Percentiles rank a stretch among this genome's conserved stretches.
Conservation (phyloP, 1,140 invertebrate species). For the Drosophila nigrodunni region DNA sequence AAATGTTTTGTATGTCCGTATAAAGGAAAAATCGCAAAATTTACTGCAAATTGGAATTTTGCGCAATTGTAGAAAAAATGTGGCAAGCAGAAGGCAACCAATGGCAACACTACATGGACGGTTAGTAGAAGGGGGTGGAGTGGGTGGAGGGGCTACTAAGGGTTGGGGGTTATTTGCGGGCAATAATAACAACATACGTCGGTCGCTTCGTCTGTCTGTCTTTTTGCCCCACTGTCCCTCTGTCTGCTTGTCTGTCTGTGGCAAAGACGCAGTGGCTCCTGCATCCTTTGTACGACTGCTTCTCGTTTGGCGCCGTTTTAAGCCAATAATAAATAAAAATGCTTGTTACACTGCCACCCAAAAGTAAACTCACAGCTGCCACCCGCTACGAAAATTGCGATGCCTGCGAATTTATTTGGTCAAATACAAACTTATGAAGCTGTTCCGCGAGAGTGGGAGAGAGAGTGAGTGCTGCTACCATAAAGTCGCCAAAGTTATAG, state of each 20-base stretch:
- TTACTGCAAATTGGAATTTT: slow-evolving; percentile 85
- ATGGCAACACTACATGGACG: slow-evolving; percentile 37
- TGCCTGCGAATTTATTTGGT: slow-evolving; percentile 70
- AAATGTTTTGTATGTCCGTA: slow-evolving; percentile 83
- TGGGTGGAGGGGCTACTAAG: background rate
- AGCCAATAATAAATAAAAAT: slow-evolving; percentile 84
- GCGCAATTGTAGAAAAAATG: slow-evolving; percentile 84
- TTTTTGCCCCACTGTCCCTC: slow-evolving; percentile 23
- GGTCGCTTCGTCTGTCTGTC: slow-evolving; percentile 16
- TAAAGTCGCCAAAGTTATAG: slow-evolving; percentile 80
- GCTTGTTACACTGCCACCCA: slow-evolving; percentile 58
- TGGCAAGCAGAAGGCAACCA: slow-evolving; percentile 55
- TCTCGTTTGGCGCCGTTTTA: slow-evolving; percentile 52
- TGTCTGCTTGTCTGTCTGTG: slow-evolving; percentile 46
- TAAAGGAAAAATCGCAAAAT: slow-evolving; percentile 84
- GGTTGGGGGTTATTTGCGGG: slow-evolving; percentile 33
- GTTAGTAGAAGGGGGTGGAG: slow-evolving; percentile 5
- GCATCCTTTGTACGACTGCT: slow-evolving; percentile 55
- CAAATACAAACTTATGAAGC: slow-evolving; percentile 65
- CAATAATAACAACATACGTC: slow-evolving; percentile 74
- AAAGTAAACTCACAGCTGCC: slow-evolving; percentile 10
- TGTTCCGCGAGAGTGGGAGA: background rate
- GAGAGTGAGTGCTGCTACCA: slow-evolving; percentile 18
- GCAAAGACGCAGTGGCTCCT: slow-evolving; percentile 54
- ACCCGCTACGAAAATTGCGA: slow-evolving; percentile 71